phyloP scores from a whole-genome alignment of 92 coral and sea anemone genomes.

The Porites rus region DNA sequence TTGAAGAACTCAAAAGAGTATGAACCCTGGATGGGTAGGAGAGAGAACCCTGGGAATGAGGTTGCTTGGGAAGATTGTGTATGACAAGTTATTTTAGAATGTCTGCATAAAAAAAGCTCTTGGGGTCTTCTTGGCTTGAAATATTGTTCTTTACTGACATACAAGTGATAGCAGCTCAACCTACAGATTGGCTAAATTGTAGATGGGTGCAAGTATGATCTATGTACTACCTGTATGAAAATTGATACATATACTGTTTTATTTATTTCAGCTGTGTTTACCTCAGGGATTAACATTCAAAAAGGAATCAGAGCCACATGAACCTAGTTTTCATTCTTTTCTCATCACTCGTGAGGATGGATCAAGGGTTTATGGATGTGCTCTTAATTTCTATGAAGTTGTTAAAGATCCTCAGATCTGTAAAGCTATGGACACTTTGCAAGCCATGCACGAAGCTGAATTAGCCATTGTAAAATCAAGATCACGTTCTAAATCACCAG shows the following conservation, averaged over 20 bases:
- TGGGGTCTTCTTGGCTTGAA: too few relatives aligned
- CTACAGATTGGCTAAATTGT: too few relatives aligned
- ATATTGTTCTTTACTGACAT: too few relatives aligned
- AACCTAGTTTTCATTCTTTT: constrained; percentile 84
- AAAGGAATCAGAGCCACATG: constrained; percentile 80
- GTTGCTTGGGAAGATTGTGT: too few relatives aligned
- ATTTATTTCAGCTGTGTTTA: constrained; percentile 75
- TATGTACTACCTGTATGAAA: background rate
- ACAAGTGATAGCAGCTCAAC: too few relatives aligned
- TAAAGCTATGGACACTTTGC: constrained; percentile 90
- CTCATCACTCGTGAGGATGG: constrained; percentile 99
- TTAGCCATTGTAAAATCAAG: constrained; percentile 72
- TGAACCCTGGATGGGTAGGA: too few relatives aligned
- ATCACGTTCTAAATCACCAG: constrained; percentile 82
- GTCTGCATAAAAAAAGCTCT: too few relatives aligned
- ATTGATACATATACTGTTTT: background rate
- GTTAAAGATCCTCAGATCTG: constrained; percentile 87
- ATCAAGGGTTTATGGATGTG: constrained; percentile 89
- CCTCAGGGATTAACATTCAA: constrained; percentile 97
- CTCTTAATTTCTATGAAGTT: constrained; percentile 86
- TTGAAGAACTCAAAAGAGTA: too few relatives aligned
- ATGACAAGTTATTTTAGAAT: too few relatives aligned
- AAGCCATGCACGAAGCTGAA: constrained; percentile 96
- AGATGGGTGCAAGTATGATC: too few relatives aligned
- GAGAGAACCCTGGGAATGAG: too few relatives aligned